A percentile compares a stretch with the other conserved stretches of the same genome.
Evolutionary conservation across 1,140 invertebrate species (phyloP).

Genomic region (Gonioctena quinquepunctata): DNA sequence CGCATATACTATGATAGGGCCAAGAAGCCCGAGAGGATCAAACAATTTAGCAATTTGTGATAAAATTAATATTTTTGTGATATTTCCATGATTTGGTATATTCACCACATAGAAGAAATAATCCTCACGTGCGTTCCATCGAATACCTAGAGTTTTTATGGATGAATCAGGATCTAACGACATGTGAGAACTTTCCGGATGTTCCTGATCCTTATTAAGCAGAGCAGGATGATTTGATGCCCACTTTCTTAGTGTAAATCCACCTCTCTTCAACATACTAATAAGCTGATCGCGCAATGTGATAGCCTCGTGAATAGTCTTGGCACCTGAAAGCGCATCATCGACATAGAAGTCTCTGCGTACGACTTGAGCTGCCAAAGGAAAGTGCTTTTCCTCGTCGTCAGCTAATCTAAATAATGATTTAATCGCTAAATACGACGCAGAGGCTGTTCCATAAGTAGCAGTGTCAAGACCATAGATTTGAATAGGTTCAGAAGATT

Average conservation of each 20-base stretch:
- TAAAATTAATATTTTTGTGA: no score
- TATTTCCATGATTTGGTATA: no score
- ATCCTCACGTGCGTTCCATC: no score
- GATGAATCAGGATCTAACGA: background rate
- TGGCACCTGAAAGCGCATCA: slow-evolving; percentile 33
- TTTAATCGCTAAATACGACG: slow-evolving; percentile 29
- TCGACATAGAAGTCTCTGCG: slow-evolving; percentile 38
- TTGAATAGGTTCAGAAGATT: slow-evolving; percentile 28
- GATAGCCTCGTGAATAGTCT: slow-evolving; percentile 1
- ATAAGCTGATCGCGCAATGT: slow-evolving; percentile 9
- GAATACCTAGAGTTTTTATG: no score
- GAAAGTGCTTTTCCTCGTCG: slow-evolving; percentile 12
- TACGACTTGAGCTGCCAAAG: background rate
- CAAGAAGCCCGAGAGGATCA: slow-evolving; percentile 18
- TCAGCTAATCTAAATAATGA: slow-evolving; percentile 27
- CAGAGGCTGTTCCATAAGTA: slow-evolving; percentile 25
- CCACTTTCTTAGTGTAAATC: slow-evolving; percentile 24
- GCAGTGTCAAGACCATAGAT: slow-evolving; percentile 42
- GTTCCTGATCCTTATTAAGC: background rate
- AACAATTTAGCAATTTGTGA: background rate
- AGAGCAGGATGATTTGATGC: slow-evolving; percentile 10
- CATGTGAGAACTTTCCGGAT: background rate
- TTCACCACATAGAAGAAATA: no score
- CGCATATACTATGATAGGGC: background rate
- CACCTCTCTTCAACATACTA: slow-evolving; percentile 9